These are phyloP conservation scores for Luscinia luscinia DNA, from an alignment of 2,797 vertebrate species.

Conservation along the genomic window DNA sequence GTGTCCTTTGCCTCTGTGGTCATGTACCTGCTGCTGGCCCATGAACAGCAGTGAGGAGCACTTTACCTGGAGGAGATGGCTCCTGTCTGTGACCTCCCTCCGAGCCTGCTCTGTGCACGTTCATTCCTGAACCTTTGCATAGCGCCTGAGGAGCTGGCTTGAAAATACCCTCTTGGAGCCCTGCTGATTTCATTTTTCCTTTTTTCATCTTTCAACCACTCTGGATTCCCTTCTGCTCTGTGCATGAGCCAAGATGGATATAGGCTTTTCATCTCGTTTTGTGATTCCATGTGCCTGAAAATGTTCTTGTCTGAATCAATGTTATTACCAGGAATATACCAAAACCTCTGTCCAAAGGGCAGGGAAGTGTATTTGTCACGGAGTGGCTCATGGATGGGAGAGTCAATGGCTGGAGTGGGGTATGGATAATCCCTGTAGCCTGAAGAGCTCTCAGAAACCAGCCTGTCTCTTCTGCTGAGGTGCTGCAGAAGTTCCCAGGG, in stretches of 20 bases:
- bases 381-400: background rate
- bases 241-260: constrained; percentile 19
- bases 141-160: background rate
- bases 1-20: background rate
- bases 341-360: background rate
- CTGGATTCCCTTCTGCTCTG: constrained; percentile 11
- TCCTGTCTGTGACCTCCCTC: background rate
- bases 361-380: background rate
- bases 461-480: background rate
- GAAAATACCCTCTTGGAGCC: background rate
- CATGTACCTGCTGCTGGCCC: background rate
- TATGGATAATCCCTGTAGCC: background rate
- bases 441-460: background rate
- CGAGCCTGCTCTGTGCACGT: background rate
- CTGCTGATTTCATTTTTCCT: background rate
- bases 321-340: background rate
- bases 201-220: constrained; percentile 28
- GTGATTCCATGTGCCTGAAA: background rate
- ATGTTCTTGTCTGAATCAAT: background rate
- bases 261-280: constrained; percentile 36
- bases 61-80: background rate
- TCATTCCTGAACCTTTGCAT: constrained; percentile 24
- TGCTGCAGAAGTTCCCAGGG: background rate
- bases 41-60: background rate
- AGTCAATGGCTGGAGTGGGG: background rate